Percentiles rank a stretch among this genome's conserved stretches.
phyloP scores from a whole-genome alignment of 2,888 invertebrate species.

The Muschampia staudingeri region DNA sequence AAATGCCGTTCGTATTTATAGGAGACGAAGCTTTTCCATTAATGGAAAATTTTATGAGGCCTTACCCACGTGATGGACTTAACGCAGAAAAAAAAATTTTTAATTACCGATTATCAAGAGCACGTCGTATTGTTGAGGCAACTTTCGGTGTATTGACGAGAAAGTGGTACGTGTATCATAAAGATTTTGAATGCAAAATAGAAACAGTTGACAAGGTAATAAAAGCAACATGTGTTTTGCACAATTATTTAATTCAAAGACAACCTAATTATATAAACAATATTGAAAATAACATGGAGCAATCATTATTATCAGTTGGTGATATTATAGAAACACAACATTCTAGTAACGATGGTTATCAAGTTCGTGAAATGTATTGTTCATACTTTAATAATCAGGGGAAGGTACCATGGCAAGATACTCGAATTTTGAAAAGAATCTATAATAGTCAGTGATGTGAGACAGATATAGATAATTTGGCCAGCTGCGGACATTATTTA shows the following conservation, averaged over 20 bases:
- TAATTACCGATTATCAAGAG: constrained; percentile 43
- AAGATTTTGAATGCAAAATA: constrained; percentile 52
- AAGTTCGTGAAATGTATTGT: constrained; percentile 29
- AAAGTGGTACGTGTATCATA: constrained; percentile 60
- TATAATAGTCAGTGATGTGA: too few relatives aligned
- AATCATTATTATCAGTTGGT: constrained; percentile 26
- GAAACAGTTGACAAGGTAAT: constrained; percentile 48
- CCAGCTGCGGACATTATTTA: too few relatives aligned
- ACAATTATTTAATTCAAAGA: constrained; percentile 47
- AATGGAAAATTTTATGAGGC: constrained; percentile 65
- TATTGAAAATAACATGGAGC: neutral
- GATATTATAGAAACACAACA: constrained; percentile 18
- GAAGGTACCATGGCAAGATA: neutral
- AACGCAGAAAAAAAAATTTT: constrained; percentile 15
- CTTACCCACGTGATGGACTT: constrained; percentile 62
- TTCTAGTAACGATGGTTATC: constrained; percentile 20
- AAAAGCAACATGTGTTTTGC: constrained; percentile 51
- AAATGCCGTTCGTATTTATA: constrained; percentile 64
- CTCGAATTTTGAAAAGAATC: too few relatives aligned
- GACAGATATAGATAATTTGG: too few relatives aligned
- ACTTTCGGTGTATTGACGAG: constrained; percentile 67
- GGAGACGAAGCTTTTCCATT: constrained; percentile 64
- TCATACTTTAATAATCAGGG: constrained; percentile 37
- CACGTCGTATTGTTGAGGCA: constrained; percentile 64
- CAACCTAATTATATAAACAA: constrained; percentile 15